Percentiles rank a stretch among this genome's conserved stretches.
phyloP scores from a whole-genome alignment of 1,140 invertebrate genomes.

The Pantala flavescens region DNA sequence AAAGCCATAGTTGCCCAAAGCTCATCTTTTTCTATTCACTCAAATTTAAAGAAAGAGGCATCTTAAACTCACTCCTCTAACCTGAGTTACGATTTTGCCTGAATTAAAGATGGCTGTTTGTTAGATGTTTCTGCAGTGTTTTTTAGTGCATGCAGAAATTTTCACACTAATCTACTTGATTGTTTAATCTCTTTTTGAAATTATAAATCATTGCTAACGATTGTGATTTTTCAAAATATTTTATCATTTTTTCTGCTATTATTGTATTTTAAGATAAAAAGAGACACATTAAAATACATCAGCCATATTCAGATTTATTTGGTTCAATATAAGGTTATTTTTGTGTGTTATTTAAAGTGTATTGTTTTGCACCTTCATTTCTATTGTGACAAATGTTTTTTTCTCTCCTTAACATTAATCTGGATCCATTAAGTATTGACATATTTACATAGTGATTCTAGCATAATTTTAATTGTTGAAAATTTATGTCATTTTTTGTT shows the following conservation, averaged over 20 bases:
- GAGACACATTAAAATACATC: no score
- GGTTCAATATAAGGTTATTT: no score
- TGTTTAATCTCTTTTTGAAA: constrained; percentile 7
- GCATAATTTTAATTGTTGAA: no score
- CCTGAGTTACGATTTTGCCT: background rate
- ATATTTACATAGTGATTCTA: no score
- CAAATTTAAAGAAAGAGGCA: background rate
- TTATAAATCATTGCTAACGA: background rate
- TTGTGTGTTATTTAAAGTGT: no score
- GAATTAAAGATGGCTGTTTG: background rate
- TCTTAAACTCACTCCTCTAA: constrained; percentile 2
- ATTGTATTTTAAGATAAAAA: background rate
- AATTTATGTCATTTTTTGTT: no score
- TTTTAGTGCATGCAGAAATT: constrained; percentile 12
- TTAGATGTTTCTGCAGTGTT: constrained; percentile 6
- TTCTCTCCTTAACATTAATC: no score
- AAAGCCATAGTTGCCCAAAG: constrained; percentile 5
- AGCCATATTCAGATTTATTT: no score
- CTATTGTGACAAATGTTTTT: no score
- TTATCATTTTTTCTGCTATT: background rate
- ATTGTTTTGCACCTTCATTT: no score
- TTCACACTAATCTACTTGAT: background rate
- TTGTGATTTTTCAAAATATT: background rate
- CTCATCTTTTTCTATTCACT: background rate
- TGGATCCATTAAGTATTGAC: no score